A percentile compares a stretch with the other conserved stretches of the same genome.
These are phyloP conservation scores for Pinctada fucata DNA, from an alignment of 2,888 invertebrate genomes.

Conservation along the genomic window DNA sequence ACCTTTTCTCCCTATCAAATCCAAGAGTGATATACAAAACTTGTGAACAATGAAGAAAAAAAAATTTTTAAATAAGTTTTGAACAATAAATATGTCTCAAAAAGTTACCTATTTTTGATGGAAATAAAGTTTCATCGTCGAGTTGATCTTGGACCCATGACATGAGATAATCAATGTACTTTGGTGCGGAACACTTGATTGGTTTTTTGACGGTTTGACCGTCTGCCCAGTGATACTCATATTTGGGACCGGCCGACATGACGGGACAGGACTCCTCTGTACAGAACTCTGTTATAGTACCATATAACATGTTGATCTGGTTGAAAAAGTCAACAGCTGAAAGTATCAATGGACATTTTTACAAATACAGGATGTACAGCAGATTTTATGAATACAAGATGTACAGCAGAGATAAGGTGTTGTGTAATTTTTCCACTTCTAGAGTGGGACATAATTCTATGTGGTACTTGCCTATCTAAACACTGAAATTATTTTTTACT, in stretches of 20 bases:
- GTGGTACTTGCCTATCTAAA: too few species aligned
- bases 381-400: too few species aligned
- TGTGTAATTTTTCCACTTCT: too few species aligned
- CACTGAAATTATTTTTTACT: too few species aligned
- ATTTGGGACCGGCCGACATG: constrained; percentile 99
- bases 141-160: constrained; percentile 99
- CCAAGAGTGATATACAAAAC: too few species aligned
- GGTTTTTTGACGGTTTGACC: constrained; percentile 97
- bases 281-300: constrained; percentile 99
- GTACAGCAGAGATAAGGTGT: too few species aligned
- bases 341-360: too few species aligned
- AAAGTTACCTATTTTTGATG: constrained; percentile 93
- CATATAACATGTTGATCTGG: constrained; percentile 99
- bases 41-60: too few species aligned
- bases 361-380: too few species aligned
- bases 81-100: neutral
- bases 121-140: constrained; percentile 98
- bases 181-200: constrained; percentile 98
- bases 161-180: constrained; percentile 99
- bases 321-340: constrained; percentile 99
- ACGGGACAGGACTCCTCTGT: constrained; percentile 97
- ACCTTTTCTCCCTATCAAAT: too few species aligned
- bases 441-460: too few species aligned
- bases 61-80: too few species aligned
- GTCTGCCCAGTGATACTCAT: constrained; percentile 99